phyloP scores from a whole-genome alignment of 2,113 vertebrate species.

The Chamaetylas fuelleborni region DNA sequence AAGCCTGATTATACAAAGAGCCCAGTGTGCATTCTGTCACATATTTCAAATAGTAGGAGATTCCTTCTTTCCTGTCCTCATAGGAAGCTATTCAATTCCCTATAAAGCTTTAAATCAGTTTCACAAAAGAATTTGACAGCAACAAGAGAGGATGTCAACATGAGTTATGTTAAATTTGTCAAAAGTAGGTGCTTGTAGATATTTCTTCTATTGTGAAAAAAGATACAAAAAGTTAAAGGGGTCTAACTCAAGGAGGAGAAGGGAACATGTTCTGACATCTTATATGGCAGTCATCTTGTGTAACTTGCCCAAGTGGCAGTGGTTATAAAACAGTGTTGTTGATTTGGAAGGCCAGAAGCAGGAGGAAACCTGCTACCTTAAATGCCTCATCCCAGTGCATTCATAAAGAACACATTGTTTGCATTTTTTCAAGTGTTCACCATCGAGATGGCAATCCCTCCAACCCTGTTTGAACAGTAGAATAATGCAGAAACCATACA shows the following conservation, averaged over 20 bases:
- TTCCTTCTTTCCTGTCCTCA: background rate
- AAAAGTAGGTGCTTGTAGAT: background rate
- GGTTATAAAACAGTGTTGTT: background rate
- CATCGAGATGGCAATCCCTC: background rate
- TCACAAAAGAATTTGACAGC: slow-evolving; percentile 44
- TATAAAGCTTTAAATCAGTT: slow-evolving; percentile 20
- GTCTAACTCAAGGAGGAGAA: background rate
- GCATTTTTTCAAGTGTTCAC: background rate
- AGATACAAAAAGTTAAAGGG: slow-evolving; percentile 3
- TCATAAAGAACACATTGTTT: background rate
- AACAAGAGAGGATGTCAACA: slow-evolving; percentile 27
- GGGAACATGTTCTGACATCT: background rate
- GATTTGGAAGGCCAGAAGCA: background rate
- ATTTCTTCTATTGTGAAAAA: background rate
- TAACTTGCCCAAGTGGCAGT: background rate
- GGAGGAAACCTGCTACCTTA: background rate
- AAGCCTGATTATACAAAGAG: background rate
- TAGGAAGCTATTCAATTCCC: slow-evolving; percentile 25
- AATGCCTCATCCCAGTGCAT: background rate
- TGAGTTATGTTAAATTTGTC: background rate
- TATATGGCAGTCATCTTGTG: background rate
- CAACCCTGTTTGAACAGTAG: no score
- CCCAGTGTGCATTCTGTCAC: background rate
- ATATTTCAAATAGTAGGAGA: background rate
- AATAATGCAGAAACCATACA: background rate